These are phyloP conservation scores for Pseudomyrmex pallidus DNA, from an alignment of 1,140 invertebrate genomes.

Conservation along the genomic window DNA sequence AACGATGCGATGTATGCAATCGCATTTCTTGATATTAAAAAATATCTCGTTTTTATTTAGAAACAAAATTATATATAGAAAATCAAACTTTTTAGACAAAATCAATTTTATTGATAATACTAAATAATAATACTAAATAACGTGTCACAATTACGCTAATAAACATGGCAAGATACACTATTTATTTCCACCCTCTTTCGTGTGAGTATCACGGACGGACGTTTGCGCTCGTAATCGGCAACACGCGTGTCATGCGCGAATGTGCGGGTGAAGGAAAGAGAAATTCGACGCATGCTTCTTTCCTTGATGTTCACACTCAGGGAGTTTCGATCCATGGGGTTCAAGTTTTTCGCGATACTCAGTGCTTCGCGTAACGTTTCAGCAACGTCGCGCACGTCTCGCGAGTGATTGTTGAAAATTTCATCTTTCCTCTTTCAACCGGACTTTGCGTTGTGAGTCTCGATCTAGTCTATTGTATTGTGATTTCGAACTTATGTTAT, in stretches of 20 bases:
- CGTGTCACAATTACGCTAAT: no score
- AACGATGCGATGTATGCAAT: no score
- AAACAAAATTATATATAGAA: no score
- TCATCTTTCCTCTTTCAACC: constrained; percentile 10
- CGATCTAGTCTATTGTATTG: not conserved
- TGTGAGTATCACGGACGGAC: not conserved
- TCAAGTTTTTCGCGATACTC: constrained; percentile 67
- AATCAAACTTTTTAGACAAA: no score
- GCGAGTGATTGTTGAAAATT: constrained; percentile 31
- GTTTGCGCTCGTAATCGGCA: not conserved
- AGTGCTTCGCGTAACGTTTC: constrained; percentile 60
- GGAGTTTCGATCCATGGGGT: constrained; percentile 68
- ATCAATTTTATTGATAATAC: no score
- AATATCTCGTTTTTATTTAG: no score
- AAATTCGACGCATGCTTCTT: constrained; percentile 80
- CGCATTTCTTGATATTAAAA: no score
- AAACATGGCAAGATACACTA: no score
- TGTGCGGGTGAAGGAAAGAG: constrained; percentile 74
- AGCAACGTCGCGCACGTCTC: constrained; percentile 21
- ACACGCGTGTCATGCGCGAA: constrained; percentile 36
- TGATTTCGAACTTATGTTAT: not conserved
- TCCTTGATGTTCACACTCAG: constrained; percentile 65
- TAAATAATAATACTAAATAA: no score
- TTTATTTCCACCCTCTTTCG: no score
- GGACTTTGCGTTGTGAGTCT: constrained; percentile 21